Evolutionary conservation across 2,113 vertebrate species (phyloP).

Genomic region (Cercopithecus mona): DNA sequence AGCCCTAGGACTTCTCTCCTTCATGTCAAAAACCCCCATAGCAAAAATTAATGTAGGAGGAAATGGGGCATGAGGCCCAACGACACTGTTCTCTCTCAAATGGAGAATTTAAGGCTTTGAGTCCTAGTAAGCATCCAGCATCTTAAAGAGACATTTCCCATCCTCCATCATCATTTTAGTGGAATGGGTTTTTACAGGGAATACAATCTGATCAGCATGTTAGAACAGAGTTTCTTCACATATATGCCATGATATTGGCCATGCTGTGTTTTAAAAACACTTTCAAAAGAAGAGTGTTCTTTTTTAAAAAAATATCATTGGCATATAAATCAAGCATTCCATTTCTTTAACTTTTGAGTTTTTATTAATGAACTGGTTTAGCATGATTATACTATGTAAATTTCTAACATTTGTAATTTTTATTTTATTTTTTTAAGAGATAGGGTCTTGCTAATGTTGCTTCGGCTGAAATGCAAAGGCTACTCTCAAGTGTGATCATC

Average conservation of each 20-base stretch:
- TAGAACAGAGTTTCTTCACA: conserved; percentile 42
- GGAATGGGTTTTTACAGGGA: conserved; percentile 48
- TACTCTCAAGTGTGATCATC: not conserved
- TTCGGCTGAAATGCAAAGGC: not conserved
- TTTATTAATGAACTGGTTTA: not conserved
- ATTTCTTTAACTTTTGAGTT: not conserved
- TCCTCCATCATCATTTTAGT: conserved; percentile 24
- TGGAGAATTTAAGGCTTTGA: not conserved
- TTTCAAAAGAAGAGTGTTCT: not conserved
- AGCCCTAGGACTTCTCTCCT: conserved; percentile 46
- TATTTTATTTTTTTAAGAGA: not conserved
- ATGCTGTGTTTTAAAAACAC: not conserved
- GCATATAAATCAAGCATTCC: not conserved
- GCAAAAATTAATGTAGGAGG: conserved; percentile 41
- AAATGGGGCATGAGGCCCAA: conserved; percentile 60
- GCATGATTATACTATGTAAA: not conserved
- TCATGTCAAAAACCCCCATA: not conserved
- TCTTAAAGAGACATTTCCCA: conserved; percentile 60
- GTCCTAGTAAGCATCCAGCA: not conserved
- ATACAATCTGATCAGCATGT: conserved; percentile 57
- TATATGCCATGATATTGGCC: not conserved
- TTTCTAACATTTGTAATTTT: not conserved
- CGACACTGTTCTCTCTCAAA: not conserved
- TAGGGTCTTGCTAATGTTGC: not conserved
- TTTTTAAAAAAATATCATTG: not conserved